Base-by-base conservation (phyloP, 2,888 invertebrate genomes). In the Formica aserva region DNA sequence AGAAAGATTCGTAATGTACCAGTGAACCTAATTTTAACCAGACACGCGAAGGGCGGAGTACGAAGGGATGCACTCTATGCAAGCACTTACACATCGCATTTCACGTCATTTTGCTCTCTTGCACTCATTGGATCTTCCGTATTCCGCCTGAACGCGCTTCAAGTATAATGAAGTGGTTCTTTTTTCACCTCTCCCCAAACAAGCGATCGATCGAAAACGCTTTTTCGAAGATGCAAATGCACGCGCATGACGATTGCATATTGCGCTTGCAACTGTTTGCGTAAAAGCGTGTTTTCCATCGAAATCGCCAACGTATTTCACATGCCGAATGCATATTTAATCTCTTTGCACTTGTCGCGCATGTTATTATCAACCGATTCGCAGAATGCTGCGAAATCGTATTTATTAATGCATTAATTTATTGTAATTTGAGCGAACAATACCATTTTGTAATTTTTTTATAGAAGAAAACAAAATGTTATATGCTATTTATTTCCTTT, bases 1-100 rank as follows among this genome's bases (percentile, higher is more conserved):
- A 91, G 94, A 94, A 94, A 94, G 94, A 94, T 94, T 94, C 94
- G 94, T 94, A 94, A 91, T 93, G 93, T 92, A 86, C 84, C 84
- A 87, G 85, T 86, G 84, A 78, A 84, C 65, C 75, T 77, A 80
- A 80, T 57, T 80, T 35, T 60, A 80, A 72, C 45, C 63, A 38
- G 57, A 66, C 83, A 82, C 86, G 84, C 85, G 81, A 82, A 84
- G 84, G 85, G 86, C 90, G 88, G 89, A 90, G 78, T 82, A 55
- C 83, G 52, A 71, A 57, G 48, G 22, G 63, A 81, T 78, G 62
- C 78, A 65, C 80, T 65, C 32, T 80, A 81, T 78, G 76, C 62
- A 63, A 52, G 78, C 78, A 81, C 76, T 81, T 63, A 81, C 81
- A 77, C 55, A 38, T 80, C 22, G 71, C 80, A 66, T 60, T 75